Percentiles rank a stretch among this genome's conserved stretches.
Conservation (phyloP, 2,113 vertebrate genomes). For the Saccopteryx leptura region DNA sequence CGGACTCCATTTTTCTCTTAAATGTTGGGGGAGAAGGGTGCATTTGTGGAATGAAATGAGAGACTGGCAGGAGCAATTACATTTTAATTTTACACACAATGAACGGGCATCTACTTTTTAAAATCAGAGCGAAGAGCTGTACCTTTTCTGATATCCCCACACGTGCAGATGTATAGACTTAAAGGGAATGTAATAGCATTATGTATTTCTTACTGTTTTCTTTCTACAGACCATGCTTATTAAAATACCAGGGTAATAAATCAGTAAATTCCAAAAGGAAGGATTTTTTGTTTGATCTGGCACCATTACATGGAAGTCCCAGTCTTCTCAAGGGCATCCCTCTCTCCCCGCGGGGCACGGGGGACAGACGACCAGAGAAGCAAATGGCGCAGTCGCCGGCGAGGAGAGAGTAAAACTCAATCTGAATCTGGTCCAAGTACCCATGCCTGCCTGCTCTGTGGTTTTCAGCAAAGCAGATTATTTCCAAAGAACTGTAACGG, state of each 20-base stretch:
- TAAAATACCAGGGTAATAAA: not conserved
- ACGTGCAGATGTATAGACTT: not conserved
- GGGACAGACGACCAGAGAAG: slow-evolving; percentile 77
- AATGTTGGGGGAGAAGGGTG: not conserved
- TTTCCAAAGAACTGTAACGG: slow-evolving; percentile 84
- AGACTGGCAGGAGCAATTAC: not conserved
- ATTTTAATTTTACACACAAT: slow-evolving; percentile 49
- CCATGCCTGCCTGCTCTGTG: slow-evolving; percentile 60
- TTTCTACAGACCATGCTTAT: not conserved
- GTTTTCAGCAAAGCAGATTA: slow-evolving; percentile 85
- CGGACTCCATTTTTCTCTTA: slow-evolving; percentile 52
- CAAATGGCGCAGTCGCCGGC: slow-evolving; percentile 30
- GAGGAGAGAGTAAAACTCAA: not conserved
- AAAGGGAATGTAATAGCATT: not conserved
- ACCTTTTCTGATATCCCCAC: not conserved
- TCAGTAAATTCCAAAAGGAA: slow-evolving; percentile 19
- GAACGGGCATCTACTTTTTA: not conserved
- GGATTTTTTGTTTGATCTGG: not conserved
- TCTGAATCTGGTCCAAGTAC: slow-evolving; percentile 65
- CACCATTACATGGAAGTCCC: not conserved
- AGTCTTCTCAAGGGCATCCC: slow-evolving; percentile 72
- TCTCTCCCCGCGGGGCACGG: not conserved
- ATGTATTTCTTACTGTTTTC: not conserved
- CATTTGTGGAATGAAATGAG: not conserved
- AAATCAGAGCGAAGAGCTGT: not conserved